phyloP scores from a whole-genome alignment of 1,140 invertebrate species.

The Heliconius hermathena region DNA sequence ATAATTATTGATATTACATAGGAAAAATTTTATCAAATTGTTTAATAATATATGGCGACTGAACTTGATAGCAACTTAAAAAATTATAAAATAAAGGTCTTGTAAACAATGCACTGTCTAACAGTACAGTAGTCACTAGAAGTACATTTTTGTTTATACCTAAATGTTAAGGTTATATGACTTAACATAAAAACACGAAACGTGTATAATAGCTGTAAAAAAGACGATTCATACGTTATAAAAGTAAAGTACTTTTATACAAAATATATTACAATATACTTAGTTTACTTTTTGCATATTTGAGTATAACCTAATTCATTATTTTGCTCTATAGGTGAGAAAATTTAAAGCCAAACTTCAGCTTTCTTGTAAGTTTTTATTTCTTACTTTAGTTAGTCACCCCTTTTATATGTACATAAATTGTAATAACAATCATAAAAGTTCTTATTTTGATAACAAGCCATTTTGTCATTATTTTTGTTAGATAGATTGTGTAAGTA shows the following conservation, averaged over 20 bases:
- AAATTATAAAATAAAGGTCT: too few relatives aligned
- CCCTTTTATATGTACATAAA: background rate
- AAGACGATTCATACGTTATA: too few relatives aligned
- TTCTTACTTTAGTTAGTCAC: background rate
- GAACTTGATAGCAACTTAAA: too few relatives aligned
- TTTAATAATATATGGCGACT: background rate
- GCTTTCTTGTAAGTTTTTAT: conserved; percentile 40
- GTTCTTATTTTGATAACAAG: background rate
- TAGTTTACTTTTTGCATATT: background rate
- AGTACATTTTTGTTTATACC: too few relatives aligned
- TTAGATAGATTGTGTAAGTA: background rate
- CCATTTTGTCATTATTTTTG: background rate
- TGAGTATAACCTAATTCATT: background rate
- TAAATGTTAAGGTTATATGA: too few relatives aligned
- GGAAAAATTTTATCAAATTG: background rate
- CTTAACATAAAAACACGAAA: too few relatives aligned
- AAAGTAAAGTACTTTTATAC: too few relatives aligned
- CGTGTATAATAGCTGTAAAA: too few relatives aligned
- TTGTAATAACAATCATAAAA: too few relatives aligned
- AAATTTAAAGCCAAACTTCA: conserved; percentile 41
- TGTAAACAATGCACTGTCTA: too few relatives aligned
- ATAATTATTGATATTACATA: conserved; percentile 42
- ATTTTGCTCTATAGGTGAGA: conserved; percentile 42
- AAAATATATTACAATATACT: background rate
- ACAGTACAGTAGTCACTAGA: too few relatives aligned